These are phyloP conservation scores for Drosophila jambulina DNA, from an alignment of 1,140 invertebrate genomes.

Conservation along the genomic window DNA sequence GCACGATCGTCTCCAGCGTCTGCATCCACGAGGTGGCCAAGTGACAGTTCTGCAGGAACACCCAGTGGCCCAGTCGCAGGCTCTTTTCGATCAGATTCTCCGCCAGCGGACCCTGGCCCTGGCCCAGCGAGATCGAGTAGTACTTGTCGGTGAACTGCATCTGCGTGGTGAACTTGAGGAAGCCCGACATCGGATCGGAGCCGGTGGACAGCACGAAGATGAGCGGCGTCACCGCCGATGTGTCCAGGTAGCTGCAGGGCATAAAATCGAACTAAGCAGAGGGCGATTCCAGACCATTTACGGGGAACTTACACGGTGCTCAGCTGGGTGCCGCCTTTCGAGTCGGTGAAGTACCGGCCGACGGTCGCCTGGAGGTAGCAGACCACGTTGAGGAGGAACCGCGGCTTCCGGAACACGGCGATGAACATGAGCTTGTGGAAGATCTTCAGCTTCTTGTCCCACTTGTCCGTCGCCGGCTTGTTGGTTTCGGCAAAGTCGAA, in stretches of 20 bases:
- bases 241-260: slow-evolving; percentile 89
- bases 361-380: slow-evolving; percentile 92
- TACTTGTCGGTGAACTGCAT: slow-evolving; percentile 91
- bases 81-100: slow-evolving; percentile 92
- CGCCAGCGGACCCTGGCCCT: slow-evolving; percentile 95
- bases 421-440: slow-evolving; percentile 94
- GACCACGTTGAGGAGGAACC: slow-evolving; percentile 91
- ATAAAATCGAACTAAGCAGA: no score
- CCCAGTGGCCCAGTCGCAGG: slow-evolving; percentile 91
- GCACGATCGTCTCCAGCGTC: slow-evolving; percentile 89
- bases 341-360: slow-evolving; percentile 92
- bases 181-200: slow-evolving; percentile 94
- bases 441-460: slow-evolving; percentile 88
- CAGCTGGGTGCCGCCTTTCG: slow-evolving; percentile 87
- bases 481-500: slow-evolving; percentile 55
- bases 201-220: slow-evolving; percentile 96
- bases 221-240: slow-evolving; percentile 90
- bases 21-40: slow-evolving; percentile 96
- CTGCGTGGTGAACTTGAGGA: slow-evolving; percentile 92
- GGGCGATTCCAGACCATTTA: slow-evolving; percentile 3
- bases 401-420: slow-evolving; percentile 92
- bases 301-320: slow-evolving; percentile 88
- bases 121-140: slow-evolving; percentile 94
- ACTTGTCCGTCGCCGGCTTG: slow-evolving; percentile 70
- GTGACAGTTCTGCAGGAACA: slow-evolving; percentile 96